Base-by-base conservation (phyloP, 2,113 vertebrate species). In the Glaucidium brasilianum region DNA sequence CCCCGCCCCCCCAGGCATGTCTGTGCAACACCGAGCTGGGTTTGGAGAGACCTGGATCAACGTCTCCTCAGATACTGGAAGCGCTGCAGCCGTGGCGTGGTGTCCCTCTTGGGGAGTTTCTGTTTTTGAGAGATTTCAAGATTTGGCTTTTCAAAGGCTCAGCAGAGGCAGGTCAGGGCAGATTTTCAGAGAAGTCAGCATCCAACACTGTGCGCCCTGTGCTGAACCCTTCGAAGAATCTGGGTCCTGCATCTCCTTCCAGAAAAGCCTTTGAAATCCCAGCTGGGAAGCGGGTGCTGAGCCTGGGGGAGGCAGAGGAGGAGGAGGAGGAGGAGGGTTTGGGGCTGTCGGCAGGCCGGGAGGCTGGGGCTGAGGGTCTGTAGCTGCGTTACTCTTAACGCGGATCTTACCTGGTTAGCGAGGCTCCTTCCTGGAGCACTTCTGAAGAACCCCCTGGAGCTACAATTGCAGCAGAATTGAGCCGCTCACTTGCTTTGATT, bases 71-170 rank as follows among this genome's bases (percentile, higher is more conserved):
- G 3, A 8, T 52, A 35, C 89, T 50, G 91, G 66, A 32, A 93
- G 59, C 2, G 8, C 94, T 22, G 81, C 85, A 77, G 85, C 92
- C 26, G 2, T 20, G 2, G n/a, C 12, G 3, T 5, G 69, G 3
- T 95, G 95, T 77, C 95, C 94, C 80, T 81, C 2, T 16, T 30
- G 87, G 82, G 92, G 92, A 96, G 95, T 95, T 95, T 78, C 95
- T 95, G 92, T 74, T 94, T 91, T 86, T 74, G 1, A 60, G 74
- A 93, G 92, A 96, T 96, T n/a, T 58, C 27, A 1, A 94, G 95
- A 96, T 93, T 30, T 78, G 73, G 49, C 50, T 87, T 95, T 92
- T 96, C 91, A 91, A 85, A 96, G 94, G 96, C 96, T 97, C 94
- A 8, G 94, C 73, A 84, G 30, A 68, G 92, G 90, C 96, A 94